Evolutionary conservation across 2,888 invertebrate species (phyloP), one percentile per base, ranked within the genome.

Genomic region (Dugesia japonica): DNA sequence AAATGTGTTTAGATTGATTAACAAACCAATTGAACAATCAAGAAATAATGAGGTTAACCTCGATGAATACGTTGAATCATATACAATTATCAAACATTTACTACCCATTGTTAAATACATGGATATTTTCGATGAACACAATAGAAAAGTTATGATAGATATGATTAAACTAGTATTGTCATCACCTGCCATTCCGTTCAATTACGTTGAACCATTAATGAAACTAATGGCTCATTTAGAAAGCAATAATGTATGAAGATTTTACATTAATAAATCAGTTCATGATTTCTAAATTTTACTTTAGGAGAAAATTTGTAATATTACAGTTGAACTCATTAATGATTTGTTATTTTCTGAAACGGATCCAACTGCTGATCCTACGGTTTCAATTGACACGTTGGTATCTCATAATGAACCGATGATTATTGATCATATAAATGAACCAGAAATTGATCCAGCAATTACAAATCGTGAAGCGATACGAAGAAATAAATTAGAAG

Each of bases 61-160:
- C 7, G 56, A 56, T 20, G 56, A 56, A 56, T 56, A 23, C 17
- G 23, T 56, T 13, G 56, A 56, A n/a, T 56, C 56, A n/a, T 23
- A 56, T 7, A 56, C 56, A 23, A 56, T 56, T n/a, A 56, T 56
- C 56, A 56, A 56, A n/a, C 56, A 56, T 20, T 74, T 76, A 72
- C 23, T 74, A 1, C 23, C 17, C 9, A 13, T 74, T 4, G 74
- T 27, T 28, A 74, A 23, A 28, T 76, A 9, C 26, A 33, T 76
- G 27, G 72, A 74, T 72, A 27, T 76, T 1, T 75, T 13, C 26
- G 73, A 75, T 56, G 75, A 75, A 71, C 42, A 42, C 28, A 42
- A 42, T 23, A 7, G 75, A 1, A 33, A 71, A 26, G 1, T 56
- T 1, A 33, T 75, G 42, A 74, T 71, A 9, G 56, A 26, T 42